Conservation (phyloP, 2,113 vertebrate species). For the Oryzias woworae region DNA sequence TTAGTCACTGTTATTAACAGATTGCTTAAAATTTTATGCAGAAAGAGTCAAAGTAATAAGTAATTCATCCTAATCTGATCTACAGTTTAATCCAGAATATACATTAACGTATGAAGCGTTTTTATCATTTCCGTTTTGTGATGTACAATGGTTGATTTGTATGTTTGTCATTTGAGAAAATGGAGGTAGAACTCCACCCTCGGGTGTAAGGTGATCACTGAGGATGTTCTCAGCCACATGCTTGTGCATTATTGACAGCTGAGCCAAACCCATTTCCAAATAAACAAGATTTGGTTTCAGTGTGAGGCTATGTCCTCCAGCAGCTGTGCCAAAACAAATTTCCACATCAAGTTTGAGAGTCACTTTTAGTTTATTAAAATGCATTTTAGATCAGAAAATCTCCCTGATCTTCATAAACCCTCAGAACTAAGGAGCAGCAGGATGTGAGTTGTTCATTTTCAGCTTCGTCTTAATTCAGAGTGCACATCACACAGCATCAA, state of each 20-base stretch:
- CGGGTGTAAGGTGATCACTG: constrained; percentile 40
- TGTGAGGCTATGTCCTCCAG: not conserved
- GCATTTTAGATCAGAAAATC: not conserved
- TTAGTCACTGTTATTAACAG: too few relatives aligned
- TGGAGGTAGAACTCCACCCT: constrained; percentile 23
- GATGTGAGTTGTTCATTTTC: not conserved
- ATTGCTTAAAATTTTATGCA: too few relatives aligned
- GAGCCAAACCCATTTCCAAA: constrained; percentile 51
- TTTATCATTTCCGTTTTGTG: too few relatives aligned
- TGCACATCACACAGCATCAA: constrained; percentile 22
- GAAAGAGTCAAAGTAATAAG: too few relatives aligned
- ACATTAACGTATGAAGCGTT: too few relatives aligned
- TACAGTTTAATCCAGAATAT: too few relatives aligned
- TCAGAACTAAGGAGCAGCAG: not conserved
- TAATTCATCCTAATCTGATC: too few relatives aligned
- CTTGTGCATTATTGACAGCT: constrained; percentile 59
- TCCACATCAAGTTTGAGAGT: not conserved
- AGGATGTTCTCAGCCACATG: constrained; percentile 52
- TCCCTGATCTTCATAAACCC: not conserved
- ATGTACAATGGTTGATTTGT: not conserved
- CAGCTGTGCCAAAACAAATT: not conserved
- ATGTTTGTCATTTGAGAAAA: constrained; percentile 36
- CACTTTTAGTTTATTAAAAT: not conserved
- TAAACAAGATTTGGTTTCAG: constrained; percentile 49
- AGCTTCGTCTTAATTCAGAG: constrained; percentile 20